Evolutionary conservation across 2,888 invertebrate species (phyloP).

Genomic region (Ichneumon xanthorius): DNA sequence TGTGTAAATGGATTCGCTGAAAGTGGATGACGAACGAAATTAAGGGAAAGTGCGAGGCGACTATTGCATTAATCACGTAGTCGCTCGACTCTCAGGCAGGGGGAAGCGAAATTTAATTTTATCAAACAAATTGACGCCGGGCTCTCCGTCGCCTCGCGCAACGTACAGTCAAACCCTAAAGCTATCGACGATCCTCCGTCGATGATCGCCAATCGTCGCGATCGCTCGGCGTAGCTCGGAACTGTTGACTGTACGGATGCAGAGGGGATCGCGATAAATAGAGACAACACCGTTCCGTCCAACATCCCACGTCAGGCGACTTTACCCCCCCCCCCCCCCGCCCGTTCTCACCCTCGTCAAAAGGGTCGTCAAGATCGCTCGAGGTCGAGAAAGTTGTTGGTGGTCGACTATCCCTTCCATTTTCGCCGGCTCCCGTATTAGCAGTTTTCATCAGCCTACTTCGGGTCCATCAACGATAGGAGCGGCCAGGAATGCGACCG

Average conservation of each 20-base stretch:
- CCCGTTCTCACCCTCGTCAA: conserved; percentile 2
- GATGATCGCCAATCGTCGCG: no score
- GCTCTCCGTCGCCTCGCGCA: background rate
- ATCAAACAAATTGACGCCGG: background rate
- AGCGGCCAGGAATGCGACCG: background rate
- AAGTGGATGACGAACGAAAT: background rate
- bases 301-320: background rate
- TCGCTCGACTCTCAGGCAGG: background rate
- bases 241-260: no score
- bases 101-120: background rate
- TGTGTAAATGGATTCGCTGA: conserved; percentile 2
- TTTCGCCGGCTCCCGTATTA: background rate
- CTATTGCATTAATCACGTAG: background rate
- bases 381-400: conserved; percentile 23
- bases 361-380: conserved; percentile 21
- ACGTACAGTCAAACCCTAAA: background rate
- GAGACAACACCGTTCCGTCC: no score
- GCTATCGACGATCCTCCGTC: no score
- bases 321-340: background rate
- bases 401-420: conserved; percentile 5
- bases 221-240: no score
- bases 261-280: no score
- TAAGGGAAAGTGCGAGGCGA: background rate
- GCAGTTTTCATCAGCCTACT: conserved; percentile 46
- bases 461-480: conserved; percentile 41